These are phyloP conservation scores for Ephydatia muelleri DNA, from an alignment of 37 sponge, comb jelly and placozoan species.

Conservation along the genomic window DNA sequence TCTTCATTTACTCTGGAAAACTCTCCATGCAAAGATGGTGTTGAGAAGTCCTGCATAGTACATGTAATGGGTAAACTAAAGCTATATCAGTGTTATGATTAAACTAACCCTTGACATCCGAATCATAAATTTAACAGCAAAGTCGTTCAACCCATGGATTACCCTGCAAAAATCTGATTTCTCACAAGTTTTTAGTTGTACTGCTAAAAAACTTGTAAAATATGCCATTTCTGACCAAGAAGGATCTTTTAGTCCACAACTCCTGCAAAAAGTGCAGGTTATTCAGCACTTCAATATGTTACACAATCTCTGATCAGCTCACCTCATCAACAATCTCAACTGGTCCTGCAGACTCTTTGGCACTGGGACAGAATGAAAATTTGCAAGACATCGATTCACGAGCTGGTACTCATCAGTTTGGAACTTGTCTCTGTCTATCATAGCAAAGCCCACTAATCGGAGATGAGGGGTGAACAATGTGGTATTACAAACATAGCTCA, in stretches of 20 bases:
- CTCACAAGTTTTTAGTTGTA: conserved; percentile 81
- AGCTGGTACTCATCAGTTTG: too few species aligned
- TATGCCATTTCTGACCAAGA: conserved; percentile 84
- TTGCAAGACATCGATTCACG: too few species aligned
- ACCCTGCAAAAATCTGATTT: conserved; percentile 56
- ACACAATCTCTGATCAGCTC: too few species aligned
- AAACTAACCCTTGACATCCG: conserved; percentile 73
- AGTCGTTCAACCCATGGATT: conserved; percentile 48
- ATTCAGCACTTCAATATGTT: too few species aligned
- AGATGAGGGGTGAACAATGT: too few species aligned
- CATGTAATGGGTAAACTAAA: background rate
- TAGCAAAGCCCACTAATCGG: too few species aligned
- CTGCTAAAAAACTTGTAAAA: conserved; percentile 80
- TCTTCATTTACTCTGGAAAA: conserved; percentile 8
- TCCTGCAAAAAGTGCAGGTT: background rate
- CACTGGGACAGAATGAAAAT: too few species aligned
- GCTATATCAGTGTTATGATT: background rate
- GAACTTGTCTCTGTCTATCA: too few species aligned
- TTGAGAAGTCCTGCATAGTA: conserved; percentile 65
- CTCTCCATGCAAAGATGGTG: conserved; percentile 57
- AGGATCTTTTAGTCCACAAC: conserved; percentile 72
- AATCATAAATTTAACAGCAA: conserved; percentile 92
- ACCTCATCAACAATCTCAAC: too few species aligned
- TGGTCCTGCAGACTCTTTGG: too few species aligned
- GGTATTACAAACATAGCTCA: too few species aligned